These are phyloP conservation scores for Antheraea yamamai DNA, from an alignment of 2,888 invertebrate genomes.

Conservation along the genomic window DNA sequence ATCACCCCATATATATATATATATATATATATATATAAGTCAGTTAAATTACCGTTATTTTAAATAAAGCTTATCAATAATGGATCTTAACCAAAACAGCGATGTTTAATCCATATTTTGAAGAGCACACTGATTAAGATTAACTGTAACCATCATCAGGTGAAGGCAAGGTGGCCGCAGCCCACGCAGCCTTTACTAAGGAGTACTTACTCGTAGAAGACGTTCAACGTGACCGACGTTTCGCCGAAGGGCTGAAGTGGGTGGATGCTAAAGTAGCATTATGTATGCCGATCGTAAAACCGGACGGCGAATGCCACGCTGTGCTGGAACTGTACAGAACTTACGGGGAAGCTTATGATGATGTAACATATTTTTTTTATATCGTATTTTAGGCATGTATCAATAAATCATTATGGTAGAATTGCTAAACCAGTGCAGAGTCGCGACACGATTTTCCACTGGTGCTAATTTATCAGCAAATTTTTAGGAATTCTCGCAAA, in stretches of 20 bases:
- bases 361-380: slow-evolving; percentile 44
- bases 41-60: too few species aligned
- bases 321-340: slow-evolving; percentile 82
- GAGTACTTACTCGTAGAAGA: slow-evolving; percentile 80
- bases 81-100: too few species aligned
- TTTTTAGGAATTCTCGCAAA: neutral
- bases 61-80: too few species aligned
- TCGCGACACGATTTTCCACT: neutral
- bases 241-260: slow-evolving; percentile 82
- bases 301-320: slow-evolving; percentile 82
- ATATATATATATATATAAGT: too few species aligned
- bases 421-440: neutral
- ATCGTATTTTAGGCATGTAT: neutral
- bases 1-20: too few species aligned
- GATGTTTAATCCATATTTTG: too few species aligned
- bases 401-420: neutral
- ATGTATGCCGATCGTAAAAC: slow-evolving; percentile 83
- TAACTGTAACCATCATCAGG: slow-evolving; percentile 38
- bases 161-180: slow-evolving; percentile 79
- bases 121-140: too few species aligned
- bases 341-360: slow-evolving; percentile 54
- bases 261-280: slow-evolving; percentile 81
- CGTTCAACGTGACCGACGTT: slow-evolving; percentile 78
- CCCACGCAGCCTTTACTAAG: slow-evolving; percentile 81
- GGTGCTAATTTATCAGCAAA: neutral